Evolutionary conservation across 2,113 vertebrate genomes (phyloP).

Genomic region (Marmota monax): DNA sequence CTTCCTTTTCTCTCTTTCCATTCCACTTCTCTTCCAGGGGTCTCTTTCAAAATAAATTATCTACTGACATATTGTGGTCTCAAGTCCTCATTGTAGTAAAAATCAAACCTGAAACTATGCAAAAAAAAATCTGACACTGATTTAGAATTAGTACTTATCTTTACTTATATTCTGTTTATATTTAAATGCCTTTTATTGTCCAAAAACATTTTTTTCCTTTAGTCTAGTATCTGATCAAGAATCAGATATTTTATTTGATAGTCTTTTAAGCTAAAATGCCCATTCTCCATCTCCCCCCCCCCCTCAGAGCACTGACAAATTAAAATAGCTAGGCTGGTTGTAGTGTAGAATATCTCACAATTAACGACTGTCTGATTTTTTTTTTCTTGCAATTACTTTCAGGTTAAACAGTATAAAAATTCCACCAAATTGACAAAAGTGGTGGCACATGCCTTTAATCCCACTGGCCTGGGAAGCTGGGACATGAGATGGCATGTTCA

Average conservation of each 20-base stretch:
- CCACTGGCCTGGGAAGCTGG: no score
- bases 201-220: background rate
- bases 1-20: background rate
- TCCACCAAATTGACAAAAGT: background rate
- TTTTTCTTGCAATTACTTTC: background rate
- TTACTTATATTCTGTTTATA: background rate
- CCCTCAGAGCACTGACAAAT: background rate
- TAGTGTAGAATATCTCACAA: background rate
- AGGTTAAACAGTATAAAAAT: background rate
- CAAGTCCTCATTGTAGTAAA: background rate
- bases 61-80: background rate
- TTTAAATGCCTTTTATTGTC: background rate
- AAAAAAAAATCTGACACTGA: background rate
- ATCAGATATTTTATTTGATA: background rate
- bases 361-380: background rate
- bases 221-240: background rate
- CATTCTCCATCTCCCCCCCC: background rate
- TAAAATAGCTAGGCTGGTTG: background rate
- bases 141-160: background rate
- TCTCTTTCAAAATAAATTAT: background rate
- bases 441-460: background rate
- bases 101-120: background rate
- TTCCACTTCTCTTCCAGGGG: background rate
- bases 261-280: background rate
- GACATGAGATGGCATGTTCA: background rate